Evolutionary conservation across 2,888 invertebrate genomes (phyloP).

Genomic region (Leistus spinibarbis): DNA sequence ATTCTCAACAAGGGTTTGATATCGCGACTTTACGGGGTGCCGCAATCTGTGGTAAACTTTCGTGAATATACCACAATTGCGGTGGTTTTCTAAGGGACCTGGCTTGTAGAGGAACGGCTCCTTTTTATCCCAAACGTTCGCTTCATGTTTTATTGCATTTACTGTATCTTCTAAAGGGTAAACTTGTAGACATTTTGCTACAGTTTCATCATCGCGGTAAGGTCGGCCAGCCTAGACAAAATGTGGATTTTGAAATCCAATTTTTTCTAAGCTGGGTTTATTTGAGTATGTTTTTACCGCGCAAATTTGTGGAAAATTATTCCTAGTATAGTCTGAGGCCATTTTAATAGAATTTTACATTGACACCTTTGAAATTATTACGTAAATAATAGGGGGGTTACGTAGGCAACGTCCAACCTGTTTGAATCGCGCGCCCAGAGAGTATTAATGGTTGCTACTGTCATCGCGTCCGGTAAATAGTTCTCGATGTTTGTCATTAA

Average conservation of each 20-base stretch:
- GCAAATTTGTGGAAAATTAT: slow-evolving; percentile 41
- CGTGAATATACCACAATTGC: slow-evolving; percentile 47
- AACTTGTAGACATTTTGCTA: slow-evolving; percentile 46
- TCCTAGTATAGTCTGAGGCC: slow-evolving; percentile 40
- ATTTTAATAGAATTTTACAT: neutral
- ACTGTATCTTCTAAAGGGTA: slow-evolving; percentile 50
- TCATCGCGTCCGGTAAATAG: slow-evolving; percentile 36
- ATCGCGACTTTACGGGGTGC: slow-evolving; percentile 55
- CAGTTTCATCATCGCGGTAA: slow-evolving; percentile 44
- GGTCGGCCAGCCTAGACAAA: slow-evolving; percentile 50
- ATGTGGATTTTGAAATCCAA: too few relatives aligned
- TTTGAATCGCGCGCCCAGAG: slow-evolving; percentile 26
- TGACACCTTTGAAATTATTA: neutral
- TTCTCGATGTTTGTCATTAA: slow-evolving; percentile 27
- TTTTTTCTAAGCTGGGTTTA: too few relatives aligned
- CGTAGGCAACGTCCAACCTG: slow-evolving; percentile 13
- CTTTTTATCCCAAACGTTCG: slow-evolving; percentile 41
- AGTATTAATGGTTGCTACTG: neutral
- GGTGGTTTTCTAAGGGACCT: slow-evolving; percentile 42
- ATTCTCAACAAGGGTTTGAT: slow-evolving; percentile 57
- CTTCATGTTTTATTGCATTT: slow-evolving; percentile 50
- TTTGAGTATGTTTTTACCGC: slow-evolving; percentile 41
- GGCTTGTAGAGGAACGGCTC: slow-evolving; percentile 41
- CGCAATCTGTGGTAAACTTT: slow-evolving; percentile 47
- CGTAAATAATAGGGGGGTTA: neutral